Evolutionary conservation across 2,888 invertebrate genomes (phyloP), one percentile per base, ranked within the genome.

Genomic region (Ametastegia equiseti): DNA sequence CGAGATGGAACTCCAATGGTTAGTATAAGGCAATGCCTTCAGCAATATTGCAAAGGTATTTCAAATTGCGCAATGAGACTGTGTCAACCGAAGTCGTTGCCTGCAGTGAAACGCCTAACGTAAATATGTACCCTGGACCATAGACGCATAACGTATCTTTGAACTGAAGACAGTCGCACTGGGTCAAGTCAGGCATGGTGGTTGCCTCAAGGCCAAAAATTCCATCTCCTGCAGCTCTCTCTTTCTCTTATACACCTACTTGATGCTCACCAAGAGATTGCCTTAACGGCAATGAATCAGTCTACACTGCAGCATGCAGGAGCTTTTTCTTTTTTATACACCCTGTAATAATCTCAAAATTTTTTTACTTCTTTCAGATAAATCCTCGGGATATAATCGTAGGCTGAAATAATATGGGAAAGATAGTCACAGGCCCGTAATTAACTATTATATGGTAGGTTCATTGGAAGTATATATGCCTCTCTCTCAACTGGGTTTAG

Each of bases 1-100:
- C 13, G 15, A 39, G 39, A n/a, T 54, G 9, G 54, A 19, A 39
- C n/a, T 39, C 7, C 39, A 67, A 11, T 39, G 9, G 2, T 1
- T 19, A 39, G 39, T 67, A n/a, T n/a, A n/a, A 7, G 45, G 71
- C 27, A 47, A 23, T 27, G 30, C 27, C 36, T 50, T 73, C 15
- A 19, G 11, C 36, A 36, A 36, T 36, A 6, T 75, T 75, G 36
- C 75, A 15, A 75, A 54, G 75, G 33, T 30, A 19, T 33, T 73
- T 33, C 0, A 47, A 27, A 50, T 73, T 73, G 33, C 73, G 47
- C 50, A 73, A 73, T 42, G 11, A 30, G 45, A 47, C 50, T 47
- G 73, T 50, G 47, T 73, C 73, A 73, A 47, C 73, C 47, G 15
- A 73, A 47, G 73, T 73, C 73, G 73, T 73, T 73, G 73, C 73